These are phyloP conservation scores for Lycorma delicatula DNA, from an alignment of 1,140 invertebrate genomes.

Conservation along the genomic window DNA sequence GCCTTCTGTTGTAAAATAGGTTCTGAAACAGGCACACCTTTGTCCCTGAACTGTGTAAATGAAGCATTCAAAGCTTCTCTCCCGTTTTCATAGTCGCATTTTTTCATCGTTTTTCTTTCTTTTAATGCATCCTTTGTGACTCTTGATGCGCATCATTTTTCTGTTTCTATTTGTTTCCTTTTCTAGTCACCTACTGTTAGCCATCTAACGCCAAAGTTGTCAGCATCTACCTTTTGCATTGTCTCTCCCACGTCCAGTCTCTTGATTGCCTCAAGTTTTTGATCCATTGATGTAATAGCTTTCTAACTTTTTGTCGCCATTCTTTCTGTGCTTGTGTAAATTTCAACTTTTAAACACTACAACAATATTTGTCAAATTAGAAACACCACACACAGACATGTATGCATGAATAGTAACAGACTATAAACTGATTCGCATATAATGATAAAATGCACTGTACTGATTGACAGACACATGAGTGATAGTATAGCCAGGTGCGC, in stretches of 20 bases:
- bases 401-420: too few relatives aligned
- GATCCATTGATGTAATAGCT: constrained; percentile 12
- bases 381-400: too few relatives aligned
- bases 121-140: constrained; percentile 11
- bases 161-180: constrained; percentile 14
- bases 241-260: constrained; percentile 4
- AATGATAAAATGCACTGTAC: too few relatives aligned
- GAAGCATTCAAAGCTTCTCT: constrained; percentile 10
- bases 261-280: constrained; percentile 20
- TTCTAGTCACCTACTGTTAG: constrained; percentile 14
- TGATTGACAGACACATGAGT: too few relatives aligned
- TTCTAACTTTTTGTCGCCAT: too few relatives aligned
- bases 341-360: too few relatives aligned
- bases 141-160: constrained; percentile 7
- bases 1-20: constrained; percentile 25
- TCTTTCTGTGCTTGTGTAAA: too few relatives aligned
- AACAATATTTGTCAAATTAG: too few relatives aligned
- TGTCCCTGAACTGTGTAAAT: constrained; percentile 17
- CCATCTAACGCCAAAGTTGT: constrained; percentile 6
- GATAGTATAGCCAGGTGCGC: too few relatives aligned
- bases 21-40: constrained; percentile 18
- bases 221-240: constrained; percentile 12
- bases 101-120: constrained; percentile 15
- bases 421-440: too few relatives aligned
- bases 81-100: constrained; percentile 16